A percentile compares a stretch with the other conserved stretches of the same genome.
Conservation (phyloP, 2,888 invertebrate species). For the Diarsia mendica region DNA sequence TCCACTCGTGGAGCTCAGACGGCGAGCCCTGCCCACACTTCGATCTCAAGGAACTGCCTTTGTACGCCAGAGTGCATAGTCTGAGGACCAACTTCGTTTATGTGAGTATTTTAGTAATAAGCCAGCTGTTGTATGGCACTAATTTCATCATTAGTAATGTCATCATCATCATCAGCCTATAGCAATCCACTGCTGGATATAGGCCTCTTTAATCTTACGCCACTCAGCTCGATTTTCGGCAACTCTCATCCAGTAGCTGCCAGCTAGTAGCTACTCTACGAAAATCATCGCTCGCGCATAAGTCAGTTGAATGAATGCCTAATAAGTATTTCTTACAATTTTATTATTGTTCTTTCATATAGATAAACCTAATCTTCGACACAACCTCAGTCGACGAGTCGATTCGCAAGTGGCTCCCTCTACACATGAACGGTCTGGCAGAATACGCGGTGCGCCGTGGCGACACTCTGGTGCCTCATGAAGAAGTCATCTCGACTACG, state of each 20-base stretch:
- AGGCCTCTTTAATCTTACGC: too few species aligned
- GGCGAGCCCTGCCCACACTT: constrained; percentile 86
- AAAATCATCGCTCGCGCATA: not conserved
- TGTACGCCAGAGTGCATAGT: constrained; percentile 94
- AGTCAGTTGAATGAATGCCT: not conserved
- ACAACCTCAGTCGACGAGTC: constrained; percentile 90
- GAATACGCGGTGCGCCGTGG: constrained; percentile 93
- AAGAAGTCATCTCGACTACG: constrained; percentile 94
- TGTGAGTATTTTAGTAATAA: constrained; percentile 88
- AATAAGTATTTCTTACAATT: not conserved
- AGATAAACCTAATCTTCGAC: constrained; percentile 94
- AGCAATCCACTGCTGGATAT: too few species aligned
- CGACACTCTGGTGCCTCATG: constrained; percentile 90
- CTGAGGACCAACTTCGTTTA: constrained; percentile 96
- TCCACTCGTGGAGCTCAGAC: constrained; percentile 84
- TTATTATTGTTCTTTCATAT: constrained; percentile 39
- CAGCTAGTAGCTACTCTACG: too few species aligned
- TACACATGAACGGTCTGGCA: constrained; percentile 93
- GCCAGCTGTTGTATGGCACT: not conserved
- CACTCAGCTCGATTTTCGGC: too few species aligned
- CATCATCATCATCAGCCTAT: too few species aligned
- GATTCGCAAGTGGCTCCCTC: constrained; percentile 93
- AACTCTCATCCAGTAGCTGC: too few species aligned
- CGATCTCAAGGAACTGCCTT: constrained; percentile 92
- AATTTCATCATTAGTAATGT: not conserved